A percentile compares a stretch with the other conserved stretches of the same genome.
Conservation (phyloP, 2,888 invertebrate genomes). For the Priocnemis perturbator region DNA sequence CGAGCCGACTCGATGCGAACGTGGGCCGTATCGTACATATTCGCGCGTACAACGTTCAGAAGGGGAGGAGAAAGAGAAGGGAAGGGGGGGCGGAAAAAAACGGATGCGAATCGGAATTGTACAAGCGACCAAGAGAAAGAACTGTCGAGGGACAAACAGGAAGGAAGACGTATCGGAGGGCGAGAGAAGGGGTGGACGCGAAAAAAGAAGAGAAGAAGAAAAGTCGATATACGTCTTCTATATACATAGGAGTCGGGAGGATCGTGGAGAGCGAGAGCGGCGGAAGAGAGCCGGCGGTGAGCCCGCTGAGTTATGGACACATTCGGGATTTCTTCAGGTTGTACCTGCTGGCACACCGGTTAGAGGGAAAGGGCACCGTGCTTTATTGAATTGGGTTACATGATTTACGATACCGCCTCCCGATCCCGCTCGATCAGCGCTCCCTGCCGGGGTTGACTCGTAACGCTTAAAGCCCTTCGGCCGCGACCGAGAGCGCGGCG, state of each 20-base stretch:
- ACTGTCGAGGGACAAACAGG: neutral
- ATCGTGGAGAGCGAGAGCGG: conserved; percentile 20
- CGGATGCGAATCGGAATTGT: neutral
- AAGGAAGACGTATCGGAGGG: conserved; percentile 4
- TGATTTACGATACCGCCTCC: conserved; percentile 65
- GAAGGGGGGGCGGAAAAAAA: conserved; percentile 1
- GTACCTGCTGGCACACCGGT: conserved; percentile 59
- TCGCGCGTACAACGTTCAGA: conserved; percentile 10
- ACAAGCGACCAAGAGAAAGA: neutral
- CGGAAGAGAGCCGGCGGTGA: conserved; percentile 38
- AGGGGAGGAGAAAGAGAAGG: conserved; percentile 6
- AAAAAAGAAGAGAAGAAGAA: conserved; percentile 13
- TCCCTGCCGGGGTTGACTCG: conserved; percentile 55
- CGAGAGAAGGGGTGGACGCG: neutral
- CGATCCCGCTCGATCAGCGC: conserved; percentile 59
- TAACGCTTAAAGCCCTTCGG: conserved; percentile 48
- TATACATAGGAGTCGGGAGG: conserved; percentile 40
- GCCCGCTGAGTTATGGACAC: conserved; percentile 65
- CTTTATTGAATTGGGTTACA: conserved; percentile 71
- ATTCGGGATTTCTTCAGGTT: conserved; percentile 66
- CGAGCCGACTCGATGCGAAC: conserved; percentile 24
- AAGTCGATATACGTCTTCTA: conserved; percentile 36
- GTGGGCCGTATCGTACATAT: conserved; percentile 27
- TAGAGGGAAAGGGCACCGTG: conserved; percentile 59
- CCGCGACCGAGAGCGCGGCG: conserved; percentile 6